Conservation (phyloP, 2,888 invertebrate species). For the Hyles lineata region DNA sequence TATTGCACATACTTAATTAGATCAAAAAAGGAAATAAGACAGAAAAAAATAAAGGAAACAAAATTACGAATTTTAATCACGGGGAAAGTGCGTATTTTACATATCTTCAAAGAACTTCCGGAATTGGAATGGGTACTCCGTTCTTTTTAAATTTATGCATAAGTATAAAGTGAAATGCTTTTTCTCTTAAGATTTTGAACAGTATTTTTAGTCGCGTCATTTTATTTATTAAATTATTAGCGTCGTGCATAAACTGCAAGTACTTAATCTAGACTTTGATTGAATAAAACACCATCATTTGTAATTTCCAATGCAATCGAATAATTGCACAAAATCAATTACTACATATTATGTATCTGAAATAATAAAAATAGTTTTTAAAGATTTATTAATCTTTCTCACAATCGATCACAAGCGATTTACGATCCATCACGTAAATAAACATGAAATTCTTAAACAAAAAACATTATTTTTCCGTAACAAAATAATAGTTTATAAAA, state of each 20-base stretch:
- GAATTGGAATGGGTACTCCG: neutral
- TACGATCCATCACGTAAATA: no score
- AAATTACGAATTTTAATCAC: neutral
- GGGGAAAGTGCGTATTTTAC: neutral
- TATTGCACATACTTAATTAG: neutral
- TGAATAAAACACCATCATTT: no score
- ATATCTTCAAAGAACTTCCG: constrained; percentile 4
- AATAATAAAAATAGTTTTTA: no score
- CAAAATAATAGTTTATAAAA: no score
- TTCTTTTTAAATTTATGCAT: neutral
- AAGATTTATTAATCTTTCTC: no score
- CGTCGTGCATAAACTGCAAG: neutral
- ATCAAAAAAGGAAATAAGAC: neutral
- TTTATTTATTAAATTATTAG: neutral
- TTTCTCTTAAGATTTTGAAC: neutral
- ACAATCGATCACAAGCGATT: no score
- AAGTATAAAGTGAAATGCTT: neutral
- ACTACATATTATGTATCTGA: no score
- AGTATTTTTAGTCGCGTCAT: neutral
- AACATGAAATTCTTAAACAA: no score
- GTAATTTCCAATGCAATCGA: no score
- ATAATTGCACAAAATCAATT: no score
- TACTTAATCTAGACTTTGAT: neutral
- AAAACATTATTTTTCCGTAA: no score
- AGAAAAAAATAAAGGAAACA: neutral